A percentile compares a stretch with the other conserved stretches of the same genome.
These are phyloP conservation scores for Acestrorhynchus altus DNA, from an alignment of 2,797 vertebrate species.

Conservation along the genomic window DNA sequence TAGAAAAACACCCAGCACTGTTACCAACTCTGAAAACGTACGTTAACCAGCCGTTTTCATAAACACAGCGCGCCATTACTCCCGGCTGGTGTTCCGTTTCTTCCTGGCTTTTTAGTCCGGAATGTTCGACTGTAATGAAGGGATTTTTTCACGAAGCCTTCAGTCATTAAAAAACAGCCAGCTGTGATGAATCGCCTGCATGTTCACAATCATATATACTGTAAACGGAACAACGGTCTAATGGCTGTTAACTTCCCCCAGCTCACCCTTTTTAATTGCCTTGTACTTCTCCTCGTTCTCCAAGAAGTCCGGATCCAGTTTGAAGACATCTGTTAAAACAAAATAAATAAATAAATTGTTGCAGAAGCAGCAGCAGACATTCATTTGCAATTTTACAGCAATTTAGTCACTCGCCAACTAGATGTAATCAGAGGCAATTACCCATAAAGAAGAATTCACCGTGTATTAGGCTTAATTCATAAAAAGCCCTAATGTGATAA, in stretches of 20 bases:
- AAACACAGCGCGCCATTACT: too few species aligned
- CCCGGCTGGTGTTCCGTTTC: too few species aligned
- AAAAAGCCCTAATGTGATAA: constrained; percentile 58
- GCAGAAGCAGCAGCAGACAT: constrained; percentile 46
- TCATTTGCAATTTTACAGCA: constrained; percentile 53
- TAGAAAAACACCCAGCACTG: too few species aligned
- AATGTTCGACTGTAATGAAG: too few species aligned
- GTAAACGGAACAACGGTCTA: background rate
- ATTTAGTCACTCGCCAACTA: constrained; percentile 48
- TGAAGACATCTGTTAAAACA: constrained; percentile 90
- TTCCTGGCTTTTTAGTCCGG: too few species aligned
- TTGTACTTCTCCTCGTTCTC: constrained; percentile 98
- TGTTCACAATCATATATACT: background rate
- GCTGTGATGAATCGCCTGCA: background rate
- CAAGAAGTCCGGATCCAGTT: constrained; percentile 94
- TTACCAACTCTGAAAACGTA: too few species aligned
- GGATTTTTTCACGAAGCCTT: too few species aligned
- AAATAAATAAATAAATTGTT: constrained; percentile 46
- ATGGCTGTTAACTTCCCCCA: background rate
- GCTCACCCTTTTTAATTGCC: constrained; percentile 89
- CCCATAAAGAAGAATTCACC: constrained; percentile 53
- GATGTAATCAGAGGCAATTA: constrained; percentile 58
- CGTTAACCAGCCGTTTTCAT: too few species aligned
- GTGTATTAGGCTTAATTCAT: constrained; percentile 55
- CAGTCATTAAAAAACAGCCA: too few species aligned